phyloP scores from a whole-genome alignment of 2,888 invertebrate genomes.

The Morpho helenor region DNA sequence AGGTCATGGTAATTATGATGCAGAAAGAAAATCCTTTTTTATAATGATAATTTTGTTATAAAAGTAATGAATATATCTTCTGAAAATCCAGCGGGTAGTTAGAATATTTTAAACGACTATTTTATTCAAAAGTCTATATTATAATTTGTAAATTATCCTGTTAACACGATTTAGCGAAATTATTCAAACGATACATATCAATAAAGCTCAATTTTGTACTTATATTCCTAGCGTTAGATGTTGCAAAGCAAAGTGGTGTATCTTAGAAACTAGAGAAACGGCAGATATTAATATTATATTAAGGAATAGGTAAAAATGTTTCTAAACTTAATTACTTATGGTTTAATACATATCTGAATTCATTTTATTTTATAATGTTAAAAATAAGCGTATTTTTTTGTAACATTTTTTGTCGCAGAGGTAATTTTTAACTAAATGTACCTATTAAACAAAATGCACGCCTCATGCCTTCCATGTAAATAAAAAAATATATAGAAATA shows the following conservation, averaged over 20 bases:
- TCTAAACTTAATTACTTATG: slow-evolving; percentile 39
- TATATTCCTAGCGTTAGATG: slow-evolving; percentile 71
- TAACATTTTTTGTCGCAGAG: slow-evolving; percentile 14
- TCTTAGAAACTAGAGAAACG: slow-evolving; percentile 40
- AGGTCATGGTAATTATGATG: too few species aligned
- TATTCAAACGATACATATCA: slow-evolving; percentile 72
- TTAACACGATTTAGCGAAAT: slow-evolving; percentile 33
- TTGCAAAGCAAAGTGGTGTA: slow-evolving; percentile 65
- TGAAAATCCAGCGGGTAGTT: too few species aligned
- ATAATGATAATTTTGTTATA: too few species aligned
- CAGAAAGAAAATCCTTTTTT: too few species aligned
- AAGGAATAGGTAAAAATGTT: slow-evolving; percentile 41
- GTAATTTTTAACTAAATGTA: slow-evolving; percentile 31
- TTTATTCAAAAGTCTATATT: too few species aligned
- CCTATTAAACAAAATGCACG: slow-evolving; percentile 45
- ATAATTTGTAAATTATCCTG: slow-evolving; percentile 4
- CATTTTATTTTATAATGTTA: too few species aligned
- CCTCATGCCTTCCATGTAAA: slow-evolving; percentile 73
- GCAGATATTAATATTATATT: slow-evolving; percentile 19
- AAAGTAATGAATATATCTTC: too few species aligned
- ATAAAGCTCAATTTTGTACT: slow-evolving; percentile 77
- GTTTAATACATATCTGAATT: slow-evolving; percentile 17
- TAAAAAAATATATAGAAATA: slow-evolving; percentile 41
- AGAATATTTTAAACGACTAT: too few species aligned
- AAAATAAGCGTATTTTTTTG: too few species aligned